Evolutionary conservation across 1,140 invertebrate genomes (phyloP), one percentile per base, ranked within the genome.

Genomic region (Heliothis virescens): DNA sequence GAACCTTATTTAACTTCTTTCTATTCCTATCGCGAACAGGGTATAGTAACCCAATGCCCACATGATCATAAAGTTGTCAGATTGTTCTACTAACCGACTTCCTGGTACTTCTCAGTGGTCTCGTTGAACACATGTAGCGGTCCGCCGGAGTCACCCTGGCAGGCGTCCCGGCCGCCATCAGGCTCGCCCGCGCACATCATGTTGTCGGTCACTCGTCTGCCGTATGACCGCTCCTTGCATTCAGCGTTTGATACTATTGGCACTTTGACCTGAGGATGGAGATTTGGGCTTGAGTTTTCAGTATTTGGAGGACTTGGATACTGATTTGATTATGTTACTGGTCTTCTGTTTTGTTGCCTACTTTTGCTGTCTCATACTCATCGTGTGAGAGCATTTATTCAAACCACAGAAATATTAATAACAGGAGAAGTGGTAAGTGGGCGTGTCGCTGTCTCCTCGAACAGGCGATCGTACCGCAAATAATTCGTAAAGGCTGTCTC

Each of bases 181-280:
- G 96, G 90, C 84, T 96, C 96, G 4, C 98, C 98, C 10, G 98
- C 98, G 88, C 98, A 98, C 47, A 98, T 79, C 98, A 98, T 98
- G 86, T 97, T 98, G 15, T 98, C 97, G 0, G 97, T 98, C 78
- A 98, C 98, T 73, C 96, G 96, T 4, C 94, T 95, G 18, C 96
- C 96, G 88, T 98, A 98, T 53, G 95, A 96, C 3, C 96, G 96
- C 57, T 96, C 94, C 9, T 95, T 95, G 87, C 97, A 98, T 3
- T 97, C 96, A 1, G 90, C 89, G 81, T 97, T 97, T 0, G 97
- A 96, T 67, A 97, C 93, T 86, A 98, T 97, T 1, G 97, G 97
- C 0, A 98, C 97, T 41, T 89, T 91, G 0, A 97, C 96, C 95
- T 97, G 84, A 2, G 15, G 26, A 18, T 47, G 55, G 1, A 55